A percentile compares a stretch with the other conserved stretches of the same genome.
phyloP scores from a whole-genome alignment of 2,888 invertebrate species.

The Lypha dubia region DNA sequence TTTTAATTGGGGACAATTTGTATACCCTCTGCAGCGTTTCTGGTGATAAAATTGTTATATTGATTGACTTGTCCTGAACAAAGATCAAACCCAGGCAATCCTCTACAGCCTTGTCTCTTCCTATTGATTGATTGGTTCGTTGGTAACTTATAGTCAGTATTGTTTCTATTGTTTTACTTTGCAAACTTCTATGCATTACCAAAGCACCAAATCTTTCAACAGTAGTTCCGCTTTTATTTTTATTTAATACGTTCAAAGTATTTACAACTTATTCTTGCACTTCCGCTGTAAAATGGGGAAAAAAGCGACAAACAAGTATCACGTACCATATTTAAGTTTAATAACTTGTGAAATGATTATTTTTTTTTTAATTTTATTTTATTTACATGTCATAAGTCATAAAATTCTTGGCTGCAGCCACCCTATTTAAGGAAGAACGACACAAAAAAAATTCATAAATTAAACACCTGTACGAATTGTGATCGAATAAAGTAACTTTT shows the following conservation, averaged over 20 bases:
- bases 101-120: slow-evolving; percentile 36
- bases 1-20: too few relatives aligned
- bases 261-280: slow-evolving; percentile 30
- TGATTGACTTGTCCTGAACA: too few relatives aligned
- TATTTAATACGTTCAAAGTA: slow-evolving; percentile 55
- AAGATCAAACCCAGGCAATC: too few relatives aligned
- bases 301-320: slow-evolving; percentile 46
- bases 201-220: slow-evolving; percentile 81
- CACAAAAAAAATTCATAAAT: slow-evolving; percentile 5
- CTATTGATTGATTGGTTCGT: slow-evolving; percentile 17
- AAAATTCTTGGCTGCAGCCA: slow-evolving; percentile 43
- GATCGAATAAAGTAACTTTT: slow-evolving; percentile 14
- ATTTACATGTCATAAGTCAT: slow-evolving; percentile 60
- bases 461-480: slow-evolving; percentile 65
- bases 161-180: slow-evolving; percentile 39
- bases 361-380: too few relatives aligned
- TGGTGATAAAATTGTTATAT: too few relatives aligned
- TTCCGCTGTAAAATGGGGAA: slow-evolving; percentile 53
- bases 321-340: slow-evolving; percentile 68
- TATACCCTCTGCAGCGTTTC: too few relatives aligned
- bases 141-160: slow-evolving; percentile 47
- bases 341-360: slow-evolving; percentile 49
- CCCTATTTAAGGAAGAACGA: slow-evolving; percentile 33
- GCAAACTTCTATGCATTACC: slow-evolving; percentile 35
- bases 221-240: slow-evolving; percentile 83